Conservation (phyloP, 2,888 invertebrate species). For the Salpingus planirostris region DNA sequence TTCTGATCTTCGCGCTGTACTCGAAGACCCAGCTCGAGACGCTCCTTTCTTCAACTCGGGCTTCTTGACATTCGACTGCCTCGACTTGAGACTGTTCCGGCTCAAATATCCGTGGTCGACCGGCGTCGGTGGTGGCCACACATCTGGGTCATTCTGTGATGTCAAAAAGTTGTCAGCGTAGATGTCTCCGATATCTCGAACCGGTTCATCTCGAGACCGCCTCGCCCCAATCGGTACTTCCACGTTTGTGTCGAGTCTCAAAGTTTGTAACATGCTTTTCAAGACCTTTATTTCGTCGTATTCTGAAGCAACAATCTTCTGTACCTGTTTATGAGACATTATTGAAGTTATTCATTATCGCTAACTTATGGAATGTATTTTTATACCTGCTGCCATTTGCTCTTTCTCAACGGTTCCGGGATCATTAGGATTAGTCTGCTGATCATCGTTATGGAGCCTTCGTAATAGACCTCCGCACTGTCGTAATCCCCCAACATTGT, state of each 20-base stretch:
- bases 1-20: constrained; percentile 30
- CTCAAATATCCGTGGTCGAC: constrained; percentile 59
- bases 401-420: constrained; percentile 70
- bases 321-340: constrained; percentile 53
- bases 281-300: constrained; percentile 85
- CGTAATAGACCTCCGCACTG: constrained; percentile 86
- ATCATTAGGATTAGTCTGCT: constrained; percentile 73
- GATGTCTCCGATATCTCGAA: constrained; percentile 62
- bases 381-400: constrained; percentile 87
- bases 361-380: constrained; percentile 26
- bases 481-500: constrained; percentile 94
- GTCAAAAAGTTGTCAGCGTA: constrained; percentile 50
- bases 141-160: constrained; percentile 64
- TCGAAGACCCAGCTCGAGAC: constrained; percentile 37
- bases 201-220: constrained; percentile 45
- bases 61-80: constrained; percentile 26
- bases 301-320: constrained; percentile 80
- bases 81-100: constrained; percentile 30
- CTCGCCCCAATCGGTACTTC: constrained; percentile 45
- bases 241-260: constrained; percentile 57
- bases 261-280: constrained; percentile 64
- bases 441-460: constrained; percentile 86
- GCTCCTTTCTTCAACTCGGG: constrained; percentile 34
- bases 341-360: neutral
- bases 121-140: constrained; percentile 80